Base-by-base conservation (phyloP, 2,113 vertebrate species). In the Microtus richardsoni region DNA sequence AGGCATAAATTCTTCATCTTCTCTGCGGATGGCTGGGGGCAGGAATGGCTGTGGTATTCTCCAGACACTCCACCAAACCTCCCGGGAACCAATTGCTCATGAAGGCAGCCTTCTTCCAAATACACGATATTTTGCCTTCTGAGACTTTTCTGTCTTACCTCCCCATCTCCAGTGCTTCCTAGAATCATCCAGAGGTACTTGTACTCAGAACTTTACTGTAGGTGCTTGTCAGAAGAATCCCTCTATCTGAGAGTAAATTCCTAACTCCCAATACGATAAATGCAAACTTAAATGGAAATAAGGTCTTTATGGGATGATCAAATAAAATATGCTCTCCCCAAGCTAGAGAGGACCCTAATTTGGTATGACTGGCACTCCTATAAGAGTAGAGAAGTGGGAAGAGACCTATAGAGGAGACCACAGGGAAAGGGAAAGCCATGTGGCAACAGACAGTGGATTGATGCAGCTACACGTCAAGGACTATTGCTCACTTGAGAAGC, bases 1-100 rank as follows among this genome's bases (percentile, higher is more conserved):
- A 93, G 87, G 41, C 74, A 87, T 49, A 79, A 64, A 83, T 64
- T 94, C 54, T 84, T 84, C 85, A 83, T 89, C 83, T 91, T 58
- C 39, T 68, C 88, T 26, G 41, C 26, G 19, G 62, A 30, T 36
- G 19, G 8, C 8, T 9, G 26, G 26, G 19, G 77, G 89, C 28
- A 30, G 77, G 49, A 85, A 71, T 71, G 44, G 49, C n/a, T 62
- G 64, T 93, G 60, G 30, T 64, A 16, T 62, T 95, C 70, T 95
- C 60, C 77, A 28, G 22, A n/a, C 10, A 24, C 7, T 77, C 86
- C 36, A 8, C 58, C 52, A 73, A 73, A 88, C 78, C 78, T 84
- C 94, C 73, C 52, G 13, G 39, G 28, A 49, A 64, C 26, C 33
- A 26, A 0, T 11, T 70, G 80, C 84, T 73, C 84, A 88, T 7